Conservation (phyloP, 2,113 vertebrate species). For the Macrotis lagotis region DNA sequence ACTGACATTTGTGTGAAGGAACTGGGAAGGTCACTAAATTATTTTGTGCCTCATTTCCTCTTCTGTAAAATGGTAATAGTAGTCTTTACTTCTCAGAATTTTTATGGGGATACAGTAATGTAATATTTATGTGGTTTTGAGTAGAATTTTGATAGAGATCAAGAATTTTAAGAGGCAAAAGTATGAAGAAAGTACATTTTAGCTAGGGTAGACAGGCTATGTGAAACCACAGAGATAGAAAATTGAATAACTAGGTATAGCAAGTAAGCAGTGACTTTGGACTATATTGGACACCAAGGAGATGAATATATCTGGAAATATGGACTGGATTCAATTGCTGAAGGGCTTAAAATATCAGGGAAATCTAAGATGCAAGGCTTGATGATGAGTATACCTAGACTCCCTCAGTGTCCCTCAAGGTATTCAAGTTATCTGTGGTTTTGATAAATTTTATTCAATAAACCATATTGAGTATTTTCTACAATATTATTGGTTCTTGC, state of each 20-base stretch:
- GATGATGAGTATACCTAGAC: background rate
- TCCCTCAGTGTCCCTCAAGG: background rate
- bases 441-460: background rate
- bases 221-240: background rate
- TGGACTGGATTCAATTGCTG: background rate
- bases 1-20: background rate
- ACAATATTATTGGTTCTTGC: too few relatives aligned
- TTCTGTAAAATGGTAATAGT: background rate
- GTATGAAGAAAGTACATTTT: background rate
- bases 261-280: background rate
- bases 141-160: background rate
- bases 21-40: background rate
- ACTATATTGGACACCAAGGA: background rate
- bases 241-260: background rate
- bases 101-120: background rate
- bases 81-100: background rate
- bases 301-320: background rate
- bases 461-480: background rate
- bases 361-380: background rate
- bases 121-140: background rate
- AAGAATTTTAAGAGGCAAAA: background rate
- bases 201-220: background rate
- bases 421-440: background rate
- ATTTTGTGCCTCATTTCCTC: background rate
- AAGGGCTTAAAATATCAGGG: background rate